Conservation (phyloP, 2,113 vertebrate genomes). For the Eulemur rufifrons region DNA sequence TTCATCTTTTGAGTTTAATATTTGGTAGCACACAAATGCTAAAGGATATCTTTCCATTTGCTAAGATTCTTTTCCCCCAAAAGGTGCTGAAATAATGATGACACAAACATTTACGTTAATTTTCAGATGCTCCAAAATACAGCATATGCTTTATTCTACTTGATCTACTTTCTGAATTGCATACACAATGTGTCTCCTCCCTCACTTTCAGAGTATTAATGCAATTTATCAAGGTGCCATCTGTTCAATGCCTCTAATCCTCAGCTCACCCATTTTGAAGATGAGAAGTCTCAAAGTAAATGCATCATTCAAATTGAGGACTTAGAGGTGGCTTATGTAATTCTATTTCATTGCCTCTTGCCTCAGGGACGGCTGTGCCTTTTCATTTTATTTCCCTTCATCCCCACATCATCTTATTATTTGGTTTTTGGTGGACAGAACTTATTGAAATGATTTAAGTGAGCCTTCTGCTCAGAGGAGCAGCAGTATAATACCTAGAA, state of each 20-base stretch:
- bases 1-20: constrained; percentile 18
- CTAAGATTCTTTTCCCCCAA: background rate
- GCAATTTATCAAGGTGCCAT: constrained; percentile 41
- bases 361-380: background rate
- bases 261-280: constrained; percentile 51
- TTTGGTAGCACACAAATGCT: background rate
- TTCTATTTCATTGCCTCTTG: background rate
- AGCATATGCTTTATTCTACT: background rate
- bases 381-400: constrained; percentile 43
- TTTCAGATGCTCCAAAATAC: background rate
- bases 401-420: background rate
- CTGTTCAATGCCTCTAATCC: constrained; percentile 42
- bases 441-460: constrained; percentile 41
- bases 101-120: background rate
- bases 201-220: constrained; percentile 55
- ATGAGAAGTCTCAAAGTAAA: constrained; percentile 16
- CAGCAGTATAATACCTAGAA: constrained; percentile 22
- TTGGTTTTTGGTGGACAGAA: background rate
- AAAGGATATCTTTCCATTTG: background rate
- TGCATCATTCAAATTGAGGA: background rate
- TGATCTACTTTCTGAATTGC: background rate
- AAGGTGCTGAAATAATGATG: background rate
- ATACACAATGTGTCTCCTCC: background rate
- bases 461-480: constrained; percentile 4
- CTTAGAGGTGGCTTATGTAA: background rate